Evolutionary conservation across 2,113 vertebrate genomes (phyloP), one percentile per base, ranked within the genome.

Genomic region (Lophura nycthemera): DNA sequence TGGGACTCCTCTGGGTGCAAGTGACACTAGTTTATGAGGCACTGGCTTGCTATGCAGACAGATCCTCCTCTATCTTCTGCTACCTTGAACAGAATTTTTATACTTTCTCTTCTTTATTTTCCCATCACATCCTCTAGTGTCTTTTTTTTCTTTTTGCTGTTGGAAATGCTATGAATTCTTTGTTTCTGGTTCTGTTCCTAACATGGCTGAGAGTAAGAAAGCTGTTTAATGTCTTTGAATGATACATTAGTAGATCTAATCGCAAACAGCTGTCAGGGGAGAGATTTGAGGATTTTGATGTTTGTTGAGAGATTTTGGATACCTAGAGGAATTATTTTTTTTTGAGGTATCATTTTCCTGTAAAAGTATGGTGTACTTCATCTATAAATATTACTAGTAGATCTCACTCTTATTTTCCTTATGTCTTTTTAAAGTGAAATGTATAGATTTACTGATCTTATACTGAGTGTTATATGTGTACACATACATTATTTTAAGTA

Each of bases 101-200:
- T 57, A 17, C 7, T 60, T 32, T 67, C 40, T 36, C 12, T 1
- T 1, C 16, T 90, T 42, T 29, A 8, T 72, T 75, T 75, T 86
- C 22, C 22, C 50, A 29, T 45, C 16, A 32, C 12, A 4, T 56
- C 13, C 30, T 1, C 0, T 6, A 36, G 21, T 7, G 18, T 27
- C 5, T 10, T 79, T 72, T 72, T 81, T 1, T 54, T 2, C 8
- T 75, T 38, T 73, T 76, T 67, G 32, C 25, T n/a, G 1, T 40
- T 78, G 54, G 52, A 93, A 88, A 75, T 47, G 5, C 1, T 71
- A 8, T 52, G 22, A 78, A 36, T 10, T 47, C 8, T 38, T 78
- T 69, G 4, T 78, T 84, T 8, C 5, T 67, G 3, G 19, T 70
- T 91, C 40, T 71, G 22, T 60, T 90, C 30, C 24, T 69, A 66